Base-by-base conservation (phyloP, 2,797 vertebrate genomes). In the Channa striata region DNA sequence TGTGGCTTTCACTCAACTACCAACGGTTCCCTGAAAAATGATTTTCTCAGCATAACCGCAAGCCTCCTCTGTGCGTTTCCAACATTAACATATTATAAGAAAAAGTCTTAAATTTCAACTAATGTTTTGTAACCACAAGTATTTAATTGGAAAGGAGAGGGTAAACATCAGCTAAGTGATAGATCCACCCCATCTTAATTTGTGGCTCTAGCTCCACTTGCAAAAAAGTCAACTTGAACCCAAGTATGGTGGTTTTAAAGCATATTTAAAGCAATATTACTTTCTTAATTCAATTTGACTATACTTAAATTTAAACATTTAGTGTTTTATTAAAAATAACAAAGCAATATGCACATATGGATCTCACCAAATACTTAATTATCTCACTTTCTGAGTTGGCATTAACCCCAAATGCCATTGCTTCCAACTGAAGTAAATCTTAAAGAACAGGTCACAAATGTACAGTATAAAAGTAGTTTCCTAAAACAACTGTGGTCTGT, bases 1-100 rank as follows among this genome's bases (percentile, higher is more conserved):
- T 85, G 80, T 59, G 74, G 84, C 85, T 85, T 80, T 82, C 86
- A 77, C 75, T 84, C 68, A 72, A 52, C 83, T 73, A 81, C 79
- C 74, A 74, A 82, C 79, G 70, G 66, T 59, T 86, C 72, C 81
- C 74, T 76, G 74, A 77, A 75, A 84, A 90, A 61, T 51, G 21
- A 75, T 61, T 83, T 82, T 69, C 68, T 63, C 53, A 62, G 64
- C 48, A 64, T 59, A 61, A 60, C 72, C 78, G 51, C 73, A 79
- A 50, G 39, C 20, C 69, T 85, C 56, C 56, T 46, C 72, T 48
- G 40, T 52, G 20, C 19, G 65, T 51, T 82, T 85, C 68, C 83
- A 82, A 60, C 40, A 65, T 73, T 64, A 81, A 82, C 73, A 78
- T 72, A 36, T 74, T 63, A 52, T 42, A 68, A 77, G 56, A 68